Evolutionary conservation across 2,797 vertebrate genomes (phyloP).

Genomic region (Triplophysa yarkandensis): DNA sequence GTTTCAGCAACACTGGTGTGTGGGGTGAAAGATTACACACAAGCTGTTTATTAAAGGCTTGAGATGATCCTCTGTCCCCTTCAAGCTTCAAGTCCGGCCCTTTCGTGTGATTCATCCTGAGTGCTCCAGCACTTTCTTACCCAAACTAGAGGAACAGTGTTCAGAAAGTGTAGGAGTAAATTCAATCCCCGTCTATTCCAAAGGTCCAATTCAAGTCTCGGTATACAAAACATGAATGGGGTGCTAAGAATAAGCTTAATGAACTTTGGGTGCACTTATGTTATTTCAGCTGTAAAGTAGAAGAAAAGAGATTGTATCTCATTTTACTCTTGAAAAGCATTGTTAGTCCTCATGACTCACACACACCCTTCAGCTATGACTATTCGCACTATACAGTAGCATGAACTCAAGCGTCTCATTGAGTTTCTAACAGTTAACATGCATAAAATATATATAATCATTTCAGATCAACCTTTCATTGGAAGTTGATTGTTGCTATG

Average conservation of each 20-base stretch:
- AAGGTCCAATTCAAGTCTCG: not conserved
- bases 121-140: not conserved
- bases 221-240: not conserved
- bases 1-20: slow-evolving; percentile 4
- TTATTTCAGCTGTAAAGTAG: not conserved
- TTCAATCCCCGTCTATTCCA: not conserved
- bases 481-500: not conserved
- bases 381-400: not conserved
- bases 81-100: not conserved
- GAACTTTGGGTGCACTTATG: not conserved
- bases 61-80: not conserved
- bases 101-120: not conserved
- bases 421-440: not conserved
- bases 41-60: slow-evolving; percentile 3
- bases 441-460: not conserved
- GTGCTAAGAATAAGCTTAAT: not conserved
- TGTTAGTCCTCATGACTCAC: not conserved
- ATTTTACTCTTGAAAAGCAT: not conserved
- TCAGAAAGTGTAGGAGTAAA: slow-evolving; percentile 10
- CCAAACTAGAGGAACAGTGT: not conserved
- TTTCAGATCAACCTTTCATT: not conserved
- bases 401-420: not conserved
- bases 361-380: not conserved
- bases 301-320: not conserved
- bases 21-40: slow-evolving; percentile 23